A percentile compares a stretch with the other conserved stretches of the same genome.
Conservation (phyloP, 2,797 vertebrate species). For the Sandelia bainsii region DNA sequence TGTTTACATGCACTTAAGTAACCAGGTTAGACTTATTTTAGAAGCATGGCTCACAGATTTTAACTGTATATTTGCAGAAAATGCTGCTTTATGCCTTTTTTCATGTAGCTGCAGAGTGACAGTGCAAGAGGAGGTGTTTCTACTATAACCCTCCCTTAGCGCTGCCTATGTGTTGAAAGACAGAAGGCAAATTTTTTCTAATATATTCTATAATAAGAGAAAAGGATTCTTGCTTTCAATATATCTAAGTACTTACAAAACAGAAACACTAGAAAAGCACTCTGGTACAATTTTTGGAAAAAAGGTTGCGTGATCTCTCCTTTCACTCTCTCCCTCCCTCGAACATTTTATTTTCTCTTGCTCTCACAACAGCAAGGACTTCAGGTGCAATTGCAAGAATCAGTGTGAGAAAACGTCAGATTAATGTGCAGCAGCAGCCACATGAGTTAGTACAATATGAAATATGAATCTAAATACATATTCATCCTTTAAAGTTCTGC, state of each 20-base stretch:
- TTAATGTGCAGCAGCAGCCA: conserved; percentile 13
- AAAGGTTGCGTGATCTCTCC: conserved; percentile 55
- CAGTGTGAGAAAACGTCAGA: conserved; percentile 15
- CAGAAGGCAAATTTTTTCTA: no score
- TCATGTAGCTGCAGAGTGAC: no score
- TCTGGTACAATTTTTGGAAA: conserved; percentile 56
- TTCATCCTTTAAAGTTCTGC: conserved; percentile 12
- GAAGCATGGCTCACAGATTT: no score
- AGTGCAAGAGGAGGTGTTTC: no score
- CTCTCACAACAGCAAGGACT: conserved; percentile 28
- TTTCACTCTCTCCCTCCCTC: conserved; percentile 19
- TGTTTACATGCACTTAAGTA: no score
- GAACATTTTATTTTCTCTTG: not conserved
- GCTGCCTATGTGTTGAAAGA: no score
- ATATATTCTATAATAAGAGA: not conserved
- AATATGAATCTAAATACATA: conserved; percentile 36
- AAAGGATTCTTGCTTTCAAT: conserved; percentile 39
- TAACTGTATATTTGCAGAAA: no score
- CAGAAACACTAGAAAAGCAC: conserved; percentile 45
- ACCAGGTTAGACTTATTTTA: no score
- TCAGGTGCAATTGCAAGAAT: conserved; percentile 26
- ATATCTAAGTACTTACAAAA: conserved; percentile 56
- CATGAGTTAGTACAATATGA: conserved; percentile 22
- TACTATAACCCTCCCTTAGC: no score
- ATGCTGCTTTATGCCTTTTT: no score